Conservation (phyloP, 2,113 vertebrate species). For the Erythrocercus mccallii region DNA sequence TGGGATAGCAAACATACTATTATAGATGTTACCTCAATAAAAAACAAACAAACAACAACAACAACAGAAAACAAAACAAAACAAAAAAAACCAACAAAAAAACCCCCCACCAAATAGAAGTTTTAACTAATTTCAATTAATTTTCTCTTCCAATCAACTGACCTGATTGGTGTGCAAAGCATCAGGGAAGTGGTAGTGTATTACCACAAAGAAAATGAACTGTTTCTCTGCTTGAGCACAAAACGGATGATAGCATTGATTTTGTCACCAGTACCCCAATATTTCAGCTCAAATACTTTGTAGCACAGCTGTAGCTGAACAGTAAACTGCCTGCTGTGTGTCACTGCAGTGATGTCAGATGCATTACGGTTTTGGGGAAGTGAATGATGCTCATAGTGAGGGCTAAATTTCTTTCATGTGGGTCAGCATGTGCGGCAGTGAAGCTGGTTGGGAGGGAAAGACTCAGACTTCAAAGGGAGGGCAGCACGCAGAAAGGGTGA, state of each 20-base stretch:
- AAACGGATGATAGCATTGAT: neutral
- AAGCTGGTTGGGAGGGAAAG: neutral
- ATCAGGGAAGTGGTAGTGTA: neutral
- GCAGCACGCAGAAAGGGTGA: neutral
- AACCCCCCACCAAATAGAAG: neutral
- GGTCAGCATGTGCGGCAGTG: neutral
- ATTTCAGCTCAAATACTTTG: neutral
- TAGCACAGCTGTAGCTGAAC: neutral
- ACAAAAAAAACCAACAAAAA: too few species aligned
- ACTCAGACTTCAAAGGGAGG: constrained; percentile 50
- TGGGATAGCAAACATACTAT: neutral
- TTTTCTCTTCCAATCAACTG: neutral
- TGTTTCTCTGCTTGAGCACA: neutral
- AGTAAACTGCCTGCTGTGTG: neutral
- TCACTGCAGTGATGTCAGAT: neutral
- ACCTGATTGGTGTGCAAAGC: neutral
- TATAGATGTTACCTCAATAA: neutral
- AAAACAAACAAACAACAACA: too few species aligned
- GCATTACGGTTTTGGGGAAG: neutral
- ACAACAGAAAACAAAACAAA: too few species aligned
- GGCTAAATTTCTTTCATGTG: neutral
- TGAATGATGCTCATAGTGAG: neutral
- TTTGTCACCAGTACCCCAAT: neutral
- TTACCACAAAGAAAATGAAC: neutral
- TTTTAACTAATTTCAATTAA: neutral